These are phyloP conservation scores for Eriosoma lanigerum DNA, from an alignment of 1,140 invertebrate genomes.

Conservation along the genomic window DNA sequence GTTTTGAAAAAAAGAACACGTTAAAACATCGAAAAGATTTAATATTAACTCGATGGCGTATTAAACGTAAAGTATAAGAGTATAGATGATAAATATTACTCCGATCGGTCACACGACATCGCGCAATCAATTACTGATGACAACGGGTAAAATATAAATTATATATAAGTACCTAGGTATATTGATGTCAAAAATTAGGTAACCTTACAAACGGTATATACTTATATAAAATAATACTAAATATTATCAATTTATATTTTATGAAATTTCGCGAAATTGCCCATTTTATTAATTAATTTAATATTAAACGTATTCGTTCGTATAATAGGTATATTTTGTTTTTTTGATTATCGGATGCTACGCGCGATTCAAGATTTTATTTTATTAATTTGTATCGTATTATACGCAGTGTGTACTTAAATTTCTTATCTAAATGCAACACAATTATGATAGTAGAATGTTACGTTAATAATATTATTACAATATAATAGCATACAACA, in stretches of 20 bases:
- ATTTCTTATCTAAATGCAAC: not conserved
- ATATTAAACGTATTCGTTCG: not conserved
- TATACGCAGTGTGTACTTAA: not conserved
- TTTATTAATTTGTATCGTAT: not conserved
- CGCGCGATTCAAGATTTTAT: not conserved
- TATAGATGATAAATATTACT: not conserved
- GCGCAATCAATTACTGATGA: not conserved
- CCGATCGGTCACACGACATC: not conserved
- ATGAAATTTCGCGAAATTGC: not conserved
- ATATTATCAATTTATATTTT: not conserved
- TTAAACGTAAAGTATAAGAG: not conserved
- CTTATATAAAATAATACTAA: no score
- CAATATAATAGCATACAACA: not conserved
- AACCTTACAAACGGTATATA: no score
- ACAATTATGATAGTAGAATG: not conserved
- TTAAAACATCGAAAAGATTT: not conserved
- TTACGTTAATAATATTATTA: not conserved
- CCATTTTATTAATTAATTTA: not conserved
- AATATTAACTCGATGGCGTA: not conserved
- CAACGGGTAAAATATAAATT: no score
- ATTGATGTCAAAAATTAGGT: no score
- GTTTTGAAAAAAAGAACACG: not conserved
- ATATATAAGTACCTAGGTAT: no score
- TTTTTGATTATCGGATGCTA: conserved; percentile 31
- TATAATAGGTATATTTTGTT: not conserved